phyloP scores from a whole-genome alignment of 1,140 invertebrate species.

The Panulirus ornatus region DNA sequence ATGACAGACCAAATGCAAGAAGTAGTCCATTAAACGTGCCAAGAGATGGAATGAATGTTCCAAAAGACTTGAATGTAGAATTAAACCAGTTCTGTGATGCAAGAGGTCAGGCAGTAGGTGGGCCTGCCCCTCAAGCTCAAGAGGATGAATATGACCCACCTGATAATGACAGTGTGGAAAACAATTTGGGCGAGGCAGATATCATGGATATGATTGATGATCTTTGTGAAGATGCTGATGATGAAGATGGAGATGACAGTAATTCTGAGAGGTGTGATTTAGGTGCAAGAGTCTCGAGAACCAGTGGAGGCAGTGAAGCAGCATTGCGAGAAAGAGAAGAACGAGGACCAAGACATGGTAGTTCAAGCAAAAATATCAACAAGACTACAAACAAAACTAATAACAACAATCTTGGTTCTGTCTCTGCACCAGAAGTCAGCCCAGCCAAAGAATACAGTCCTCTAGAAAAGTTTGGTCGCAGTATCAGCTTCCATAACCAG shows the following conservation, averaged over 20 bases:
- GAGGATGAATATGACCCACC: slow-evolving; percentile 60
- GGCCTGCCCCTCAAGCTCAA: not conserved
- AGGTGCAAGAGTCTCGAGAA: not conserved
- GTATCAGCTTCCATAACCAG: slow-evolving; percentile 75
- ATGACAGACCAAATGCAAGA: slow-evolving; percentile 47
- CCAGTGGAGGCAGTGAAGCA: not conserved
- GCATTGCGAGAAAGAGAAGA: slow-evolving; percentile 4
- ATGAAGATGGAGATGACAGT: slow-evolving; percentile 71
- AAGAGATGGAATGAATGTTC: slow-evolving; percentile 47
- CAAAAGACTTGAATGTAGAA: slow-evolving; percentile 69
- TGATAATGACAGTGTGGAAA: slow-evolving; percentile 66
- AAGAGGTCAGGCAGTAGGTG: not conserved
- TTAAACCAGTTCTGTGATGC: slow-evolving; percentile 55
- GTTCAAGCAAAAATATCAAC: not conserved
- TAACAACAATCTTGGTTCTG: slow-evolving; percentile 74
- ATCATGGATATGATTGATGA: slow-evolving; percentile 59
- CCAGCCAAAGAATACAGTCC: slow-evolving; percentile 73
- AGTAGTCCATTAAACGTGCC: slow-evolving; percentile 50
- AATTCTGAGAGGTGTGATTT: slow-evolving; percentile 62
- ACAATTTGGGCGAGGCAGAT: slow-evolving; percentile 62
- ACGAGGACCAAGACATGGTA: not conserved
- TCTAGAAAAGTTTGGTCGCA: slow-evolving; percentile 72
- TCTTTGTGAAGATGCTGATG: slow-evolving; percentile 69
- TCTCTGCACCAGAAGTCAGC: slow-evolving; percentile 75
- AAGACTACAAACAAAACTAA: slow-evolving; percentile 34